A percentile compares a stretch with the other conserved stretches of the same genome.
phyloP scores from a whole-genome alignment of 2,113 vertebrate genomes.

The Empidonax traillii region DNA sequence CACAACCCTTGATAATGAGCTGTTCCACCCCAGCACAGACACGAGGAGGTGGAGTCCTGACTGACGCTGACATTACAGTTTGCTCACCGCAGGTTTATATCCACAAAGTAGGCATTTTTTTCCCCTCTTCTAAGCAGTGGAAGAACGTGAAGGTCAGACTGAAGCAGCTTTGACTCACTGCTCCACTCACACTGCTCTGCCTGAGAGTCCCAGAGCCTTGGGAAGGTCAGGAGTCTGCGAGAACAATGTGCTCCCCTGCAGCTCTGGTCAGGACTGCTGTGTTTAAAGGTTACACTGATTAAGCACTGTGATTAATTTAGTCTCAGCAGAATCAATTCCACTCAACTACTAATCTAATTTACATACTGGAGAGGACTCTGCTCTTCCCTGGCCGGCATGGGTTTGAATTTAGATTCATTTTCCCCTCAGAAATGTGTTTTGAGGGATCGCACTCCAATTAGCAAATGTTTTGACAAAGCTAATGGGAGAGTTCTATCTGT shows the following conservation, averaged over 20 bases:
- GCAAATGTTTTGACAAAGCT: constrained; percentile 46
- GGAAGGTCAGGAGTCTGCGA: constrained; percentile 27
- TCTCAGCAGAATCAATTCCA: constrained; percentile 89
- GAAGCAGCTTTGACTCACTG: neutral
- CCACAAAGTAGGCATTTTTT: neutral
- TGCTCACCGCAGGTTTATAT: neutral
- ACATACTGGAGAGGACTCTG: constrained; percentile 65
- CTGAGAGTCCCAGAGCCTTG: neutral
- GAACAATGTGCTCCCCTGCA: constrained; percentile 36
- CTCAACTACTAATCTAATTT: constrained; percentile 81
- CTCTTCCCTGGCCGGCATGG: constrained; percentile 14
- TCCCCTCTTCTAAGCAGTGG: neutral
- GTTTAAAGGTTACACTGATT: constrained; percentile 83
- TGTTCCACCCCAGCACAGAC: neutral
- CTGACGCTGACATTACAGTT: neutral
- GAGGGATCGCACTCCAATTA: constrained; percentile 13
- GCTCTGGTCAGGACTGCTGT: constrained; percentile 62
- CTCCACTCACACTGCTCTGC: neutral
- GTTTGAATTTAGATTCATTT: constrained; percentile 42
- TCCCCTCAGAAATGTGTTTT: neutral
- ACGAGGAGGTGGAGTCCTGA: neutral
- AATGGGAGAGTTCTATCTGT: constrained; percentile 37
- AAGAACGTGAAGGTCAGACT: neutral
- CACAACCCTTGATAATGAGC: neutral
- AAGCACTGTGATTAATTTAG: constrained; percentile 90